Evolutionary conservation across 2,113 vertebrate genomes (phyloP).

Genomic region (Canis aureus): DNA sequence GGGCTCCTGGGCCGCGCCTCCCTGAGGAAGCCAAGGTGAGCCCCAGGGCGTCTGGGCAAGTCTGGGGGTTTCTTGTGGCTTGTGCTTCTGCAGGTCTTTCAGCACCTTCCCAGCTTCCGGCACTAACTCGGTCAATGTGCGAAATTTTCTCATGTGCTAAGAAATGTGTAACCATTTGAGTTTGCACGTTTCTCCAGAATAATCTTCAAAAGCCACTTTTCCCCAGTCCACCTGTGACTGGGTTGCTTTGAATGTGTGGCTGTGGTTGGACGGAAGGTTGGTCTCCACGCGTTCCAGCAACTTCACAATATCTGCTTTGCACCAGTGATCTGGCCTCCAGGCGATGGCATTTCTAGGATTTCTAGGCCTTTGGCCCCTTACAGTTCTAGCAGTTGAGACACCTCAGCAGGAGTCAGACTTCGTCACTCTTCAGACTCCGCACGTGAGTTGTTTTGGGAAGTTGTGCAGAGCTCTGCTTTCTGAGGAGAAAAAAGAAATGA

Average conservation of each 20-base stretch:
- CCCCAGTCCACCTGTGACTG: background rate
- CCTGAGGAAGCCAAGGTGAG: constrained; percentile 97
- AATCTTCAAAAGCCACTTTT: constrained; percentile 33
- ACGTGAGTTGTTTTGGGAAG: background rate
- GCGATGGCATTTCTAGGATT: background rate
- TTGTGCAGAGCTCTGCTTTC: background rate
- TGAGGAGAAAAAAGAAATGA: background rate
- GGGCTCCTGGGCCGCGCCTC: constrained; percentile 94
- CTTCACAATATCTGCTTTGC: background rate
- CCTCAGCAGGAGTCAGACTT: background rate
- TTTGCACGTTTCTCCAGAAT: constrained; percentile 63
- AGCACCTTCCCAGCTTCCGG: background rate
- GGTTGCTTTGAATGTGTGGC: background rate
- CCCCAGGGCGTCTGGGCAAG: constrained; percentile 92
- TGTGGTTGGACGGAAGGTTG: background rate
- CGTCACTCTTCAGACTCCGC: background rate
- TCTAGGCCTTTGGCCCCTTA: background rate
- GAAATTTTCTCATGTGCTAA: background rate
- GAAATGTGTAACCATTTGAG: constrained; percentile 57
- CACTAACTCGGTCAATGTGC: background rate
- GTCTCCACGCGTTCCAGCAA: background rate
- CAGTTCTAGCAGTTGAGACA: background rate
- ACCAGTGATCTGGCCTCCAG: background rate
- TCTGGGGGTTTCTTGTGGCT: background rate
- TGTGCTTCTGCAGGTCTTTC: accelerated